Base-by-base conservation (phyloP, 1,140 invertebrate genomes). In the Papilio dardanus region DNA sequence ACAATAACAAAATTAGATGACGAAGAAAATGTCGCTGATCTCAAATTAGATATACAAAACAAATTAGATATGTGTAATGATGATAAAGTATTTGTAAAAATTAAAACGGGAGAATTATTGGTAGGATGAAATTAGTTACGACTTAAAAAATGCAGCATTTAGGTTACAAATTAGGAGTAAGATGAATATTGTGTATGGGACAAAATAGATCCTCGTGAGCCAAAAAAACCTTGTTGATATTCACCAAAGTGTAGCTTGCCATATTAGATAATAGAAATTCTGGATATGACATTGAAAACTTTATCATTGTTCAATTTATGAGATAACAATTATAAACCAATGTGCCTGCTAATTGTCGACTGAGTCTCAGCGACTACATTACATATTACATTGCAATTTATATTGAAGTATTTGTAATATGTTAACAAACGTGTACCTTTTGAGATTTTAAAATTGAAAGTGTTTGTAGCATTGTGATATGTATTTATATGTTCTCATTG, bases 181-280 rank as follows among this genome's bases (percentile, higher is more conserved):
- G 21, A 16, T 16, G 28, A 76, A 33, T 71, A 74, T n/a, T 76
- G 75, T 76, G 69, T 78, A 74, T 58, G 77, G 76, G 68, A 58
- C 74, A 76, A 74, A 54, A 67, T 54, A 76, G 71, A 68, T 28
- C 42, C 58, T 74, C 77, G 40, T 81, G 83, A 82, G 83, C 84
- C 86, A 86, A 85, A 86, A 85, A 79, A 79, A 71, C 78, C 83
- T 79, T 86, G 81, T 88, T 85, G 76, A 84, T 86, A 86, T 83
- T 90, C 85, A 90, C 91, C 91, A 93, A 93, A 93, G 91, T 87
- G 80, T 88, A 90, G 81, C 88, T 92, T 93, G 91, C 91, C 91
- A 93, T 93, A 90, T 88, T 93, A 92, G 88, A 84, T 85, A 76
- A 77, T 79, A 86, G 74, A 79, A 80, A 79, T 81, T 50, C 76